Evolutionary conservation across 92 coral and sea anemone genomes (phyloP), one percentile per base, ranked within the genome.

Genomic region (Heteractis magnifica): DNA sequence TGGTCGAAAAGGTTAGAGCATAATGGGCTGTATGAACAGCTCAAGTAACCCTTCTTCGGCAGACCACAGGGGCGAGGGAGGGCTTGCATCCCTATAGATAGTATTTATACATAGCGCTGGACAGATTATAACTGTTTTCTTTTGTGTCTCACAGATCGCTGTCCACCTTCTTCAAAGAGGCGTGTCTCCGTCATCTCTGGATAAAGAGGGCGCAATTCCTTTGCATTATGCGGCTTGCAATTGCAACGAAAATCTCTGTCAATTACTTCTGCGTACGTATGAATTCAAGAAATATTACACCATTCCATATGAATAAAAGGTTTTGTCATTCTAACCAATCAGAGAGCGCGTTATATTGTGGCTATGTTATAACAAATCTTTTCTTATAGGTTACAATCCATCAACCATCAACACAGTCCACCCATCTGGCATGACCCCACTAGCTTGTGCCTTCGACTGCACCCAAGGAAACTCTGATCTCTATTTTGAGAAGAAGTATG

Each of bases 171-270:
- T 93, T 49, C 90, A 91, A 81, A 83, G 94, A 80, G 97, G 97
- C 48, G 93, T 93, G 6, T 88, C 93, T 5, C 90, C 97, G 3
- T 92, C 90, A 4, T 92, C 91, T 7, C 50, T 91, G 51, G 97
- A 93, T 83, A 71, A 79, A 18, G 88, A 86, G 44, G 97, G 97
- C 0, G 97, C 91, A 34, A 71, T 91, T 9, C 93, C 97, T 9
- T 80, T 93, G 64, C 97, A 93, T 84, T 93, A 93, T 49, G 97
- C 97, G 10, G 94, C 97, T 7, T 88, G 94, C 74, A 93, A 91
- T 71, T 90, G 91, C 70, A 93, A 93, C 80, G 78, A 88, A 81
- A 92, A 89, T 26, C 87, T 93, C 50, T 93, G 97, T 77, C 88
- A 92, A 77, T 86, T 93, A 64, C 76, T 93, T 53, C 89, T 90